Conservation (phyloP, 2,113 vertebrate species). For the Empidonax alnorum region DNA sequence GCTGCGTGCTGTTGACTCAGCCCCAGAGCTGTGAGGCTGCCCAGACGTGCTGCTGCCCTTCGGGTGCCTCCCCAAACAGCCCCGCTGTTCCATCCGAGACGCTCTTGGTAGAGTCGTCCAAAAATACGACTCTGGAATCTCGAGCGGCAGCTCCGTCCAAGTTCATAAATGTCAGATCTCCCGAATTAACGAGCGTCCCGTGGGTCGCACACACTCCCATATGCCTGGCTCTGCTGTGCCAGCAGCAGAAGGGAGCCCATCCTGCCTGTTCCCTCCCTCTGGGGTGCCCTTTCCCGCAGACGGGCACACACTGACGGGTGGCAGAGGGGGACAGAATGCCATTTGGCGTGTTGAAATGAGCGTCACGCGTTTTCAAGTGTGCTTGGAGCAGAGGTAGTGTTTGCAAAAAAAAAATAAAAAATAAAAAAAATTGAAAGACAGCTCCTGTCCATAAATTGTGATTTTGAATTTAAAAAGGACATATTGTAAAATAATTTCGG, state of each 20-base stretch:
- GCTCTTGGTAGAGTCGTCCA: neutral
- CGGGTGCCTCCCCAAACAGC: neutral
- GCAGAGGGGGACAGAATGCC: neutral
- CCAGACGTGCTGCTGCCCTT: neutral
- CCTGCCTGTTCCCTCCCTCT: fast-evolving
- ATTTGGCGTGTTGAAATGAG: neutral
- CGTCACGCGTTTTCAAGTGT: fast-evolving
- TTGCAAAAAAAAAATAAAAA: too few relatives aligned
- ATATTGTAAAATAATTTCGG: neutral
- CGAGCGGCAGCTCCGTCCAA: neutral
- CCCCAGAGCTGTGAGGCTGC: neutral
- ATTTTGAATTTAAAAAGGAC: neutral
- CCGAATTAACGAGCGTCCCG: neutral
- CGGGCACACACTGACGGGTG: neutral
- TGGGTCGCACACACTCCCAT: neutral
- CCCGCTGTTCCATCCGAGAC: neutral
- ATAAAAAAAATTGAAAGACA: neutral
- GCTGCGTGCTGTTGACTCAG: neutral
- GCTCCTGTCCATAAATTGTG: neutral
- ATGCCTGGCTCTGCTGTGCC: neutral
- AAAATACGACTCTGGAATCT: neutral
- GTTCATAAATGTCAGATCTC: neutral
- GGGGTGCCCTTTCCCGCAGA: neutral
- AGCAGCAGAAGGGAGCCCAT: neutral
- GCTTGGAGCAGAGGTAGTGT: neutral